Conservation (phyloP, 2,797 vertebrate genomes). For the Coluber constrictor region DNA sequence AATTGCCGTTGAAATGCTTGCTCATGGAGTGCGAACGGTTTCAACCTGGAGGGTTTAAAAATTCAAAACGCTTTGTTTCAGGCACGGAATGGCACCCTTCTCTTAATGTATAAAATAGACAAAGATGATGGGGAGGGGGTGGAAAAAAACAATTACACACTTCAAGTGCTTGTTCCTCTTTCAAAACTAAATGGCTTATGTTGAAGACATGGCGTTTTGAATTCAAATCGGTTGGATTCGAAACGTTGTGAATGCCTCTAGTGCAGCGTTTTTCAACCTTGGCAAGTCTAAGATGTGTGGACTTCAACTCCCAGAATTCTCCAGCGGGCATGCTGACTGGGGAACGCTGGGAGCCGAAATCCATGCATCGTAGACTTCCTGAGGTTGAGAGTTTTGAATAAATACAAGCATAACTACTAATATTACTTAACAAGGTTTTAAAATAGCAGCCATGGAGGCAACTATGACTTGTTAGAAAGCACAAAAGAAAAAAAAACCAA, state of each 20-base stretch:
- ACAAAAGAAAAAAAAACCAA: background rate
- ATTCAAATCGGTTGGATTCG: background rate
- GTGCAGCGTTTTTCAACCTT: background rate
- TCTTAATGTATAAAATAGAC: background rate
- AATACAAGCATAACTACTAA: background rate
- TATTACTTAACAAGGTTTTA: slow-evolving; percentile 1
- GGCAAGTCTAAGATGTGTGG: background rate
- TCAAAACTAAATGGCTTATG: background rate
- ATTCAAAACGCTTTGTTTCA: background rate
- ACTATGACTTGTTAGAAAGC: background rate
- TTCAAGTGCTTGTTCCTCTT: background rate
- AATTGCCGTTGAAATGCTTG: background rate
- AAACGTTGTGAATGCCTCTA: background rate
- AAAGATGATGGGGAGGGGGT: background rate
- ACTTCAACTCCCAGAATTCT: background rate
- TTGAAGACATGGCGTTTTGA: background rate
- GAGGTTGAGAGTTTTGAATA: background rate
- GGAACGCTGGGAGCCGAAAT: background rate
- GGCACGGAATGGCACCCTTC: background rate
- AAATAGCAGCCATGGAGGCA: slow-evolving; percentile 11
- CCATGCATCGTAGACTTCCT: background rate
- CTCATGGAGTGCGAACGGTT: background rate
- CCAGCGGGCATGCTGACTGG: background rate
- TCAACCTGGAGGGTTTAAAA: background rate
- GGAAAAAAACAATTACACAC: background rate